Evolutionary conservation across 2,888 invertebrate genomes (phyloP).

Genomic region (Panopea generosa): DNA sequence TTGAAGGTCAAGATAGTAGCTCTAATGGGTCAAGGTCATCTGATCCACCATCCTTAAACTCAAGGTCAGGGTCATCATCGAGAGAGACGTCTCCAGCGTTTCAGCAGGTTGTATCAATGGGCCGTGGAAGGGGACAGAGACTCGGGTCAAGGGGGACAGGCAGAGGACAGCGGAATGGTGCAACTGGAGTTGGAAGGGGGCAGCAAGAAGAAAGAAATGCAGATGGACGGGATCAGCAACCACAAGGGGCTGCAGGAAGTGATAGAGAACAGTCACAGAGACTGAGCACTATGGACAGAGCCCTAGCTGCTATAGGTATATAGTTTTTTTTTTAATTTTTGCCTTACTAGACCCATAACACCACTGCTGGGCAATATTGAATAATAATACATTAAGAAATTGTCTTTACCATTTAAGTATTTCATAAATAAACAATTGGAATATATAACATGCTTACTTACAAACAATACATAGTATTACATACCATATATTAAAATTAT

Average conservation of each 20-base stretch:
- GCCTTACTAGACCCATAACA: too few species aligned
- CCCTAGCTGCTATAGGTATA: constrained; percentile 53
- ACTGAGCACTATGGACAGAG: constrained; percentile 38
- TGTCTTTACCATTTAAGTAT: too few species aligned
- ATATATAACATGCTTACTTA: too few species aligned
- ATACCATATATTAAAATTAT: too few species aligned
- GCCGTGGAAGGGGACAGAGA: too few species aligned
- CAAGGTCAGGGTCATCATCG: constrained; percentile 36
- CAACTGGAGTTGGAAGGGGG: background rate
- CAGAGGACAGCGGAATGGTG: too few species aligned
- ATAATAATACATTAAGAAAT: too few species aligned
- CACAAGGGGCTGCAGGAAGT: constrained; percentile 3
- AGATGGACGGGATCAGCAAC: background rate
- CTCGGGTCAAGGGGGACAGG: too few species aligned
- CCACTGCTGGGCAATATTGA: too few species aligned
- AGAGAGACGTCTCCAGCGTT: constrained; percentile 42
- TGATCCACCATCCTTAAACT: constrained; percentile 32
- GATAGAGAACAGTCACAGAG: background rate
- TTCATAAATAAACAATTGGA: too few species aligned
- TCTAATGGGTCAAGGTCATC: constrained; percentile 10
- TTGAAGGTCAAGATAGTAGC: constrained; percentile 33
- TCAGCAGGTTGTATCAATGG: background rate
- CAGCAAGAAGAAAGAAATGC: background rate
- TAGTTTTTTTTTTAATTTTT: too few species aligned
- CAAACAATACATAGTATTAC: too few species aligned